Evolutionary conservation across 1,140 invertebrate species (phyloP).

Genomic region (Dinothrombium tinctorium): DNA sequence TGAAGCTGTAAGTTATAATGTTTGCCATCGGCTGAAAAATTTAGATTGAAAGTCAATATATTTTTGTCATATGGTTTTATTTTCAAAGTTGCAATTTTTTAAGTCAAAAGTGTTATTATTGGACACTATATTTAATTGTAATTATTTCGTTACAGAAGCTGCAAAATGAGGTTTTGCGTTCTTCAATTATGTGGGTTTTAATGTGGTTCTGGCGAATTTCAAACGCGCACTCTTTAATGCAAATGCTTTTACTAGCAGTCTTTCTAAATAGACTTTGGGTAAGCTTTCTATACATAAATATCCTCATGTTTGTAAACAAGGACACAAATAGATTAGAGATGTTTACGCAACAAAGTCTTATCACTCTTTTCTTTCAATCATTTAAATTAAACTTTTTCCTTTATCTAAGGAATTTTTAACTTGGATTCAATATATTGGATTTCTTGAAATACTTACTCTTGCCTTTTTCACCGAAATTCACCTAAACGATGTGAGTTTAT

Average conservation of each 20-base stretch:
- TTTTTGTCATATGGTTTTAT: too few species aligned
- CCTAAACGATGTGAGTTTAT: conserved; percentile 13
- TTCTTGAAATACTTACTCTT: conserved; percentile 13
- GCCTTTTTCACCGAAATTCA: conserved; percentile 15
- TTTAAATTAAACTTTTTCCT: neutral
- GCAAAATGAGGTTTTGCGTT: conserved; percentile 27
- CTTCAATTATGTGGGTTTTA: conserved; percentile 41
- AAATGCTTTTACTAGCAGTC: conserved; percentile 44
- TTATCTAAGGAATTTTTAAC: conserved; percentile 13
- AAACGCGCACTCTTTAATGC: conserved; percentile 50
- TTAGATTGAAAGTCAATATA: too few species aligned
- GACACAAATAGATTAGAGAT: too few species aligned
- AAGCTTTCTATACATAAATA: conserved; percentile 3
- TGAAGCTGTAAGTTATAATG: conserved; percentile 11
- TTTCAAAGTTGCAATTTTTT: too few species aligned
- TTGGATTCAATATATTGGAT: conserved; percentile 15
- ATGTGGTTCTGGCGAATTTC: conserved; percentile 48
- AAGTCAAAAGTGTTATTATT: too few species aligned
- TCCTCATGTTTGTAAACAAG: too few species aligned
- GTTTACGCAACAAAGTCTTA: too few species aligned
- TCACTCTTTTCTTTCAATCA: neutral
- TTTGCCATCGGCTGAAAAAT: too few species aligned
- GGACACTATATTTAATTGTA: too few species aligned
- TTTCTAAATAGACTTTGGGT: conserved; percentile 39
- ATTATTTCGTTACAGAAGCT: conserved; percentile 11